These are phyloP conservation scores for Heliothis virescens DNA, from an alignment of 1,140 invertebrate genomes.

Conservation along the genomic window DNA sequence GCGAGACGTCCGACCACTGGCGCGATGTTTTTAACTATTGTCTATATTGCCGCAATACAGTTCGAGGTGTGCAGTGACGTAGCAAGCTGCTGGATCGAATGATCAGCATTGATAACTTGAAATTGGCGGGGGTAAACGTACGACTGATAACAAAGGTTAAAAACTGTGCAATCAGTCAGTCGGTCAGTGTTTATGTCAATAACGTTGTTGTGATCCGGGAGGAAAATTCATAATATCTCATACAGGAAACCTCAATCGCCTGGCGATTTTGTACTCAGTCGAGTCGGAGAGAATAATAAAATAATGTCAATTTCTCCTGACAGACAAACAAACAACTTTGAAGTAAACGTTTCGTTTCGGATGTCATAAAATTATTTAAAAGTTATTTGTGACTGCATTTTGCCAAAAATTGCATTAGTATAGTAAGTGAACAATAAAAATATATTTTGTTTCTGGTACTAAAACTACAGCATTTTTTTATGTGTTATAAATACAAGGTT, in stretches of 20 bases:
- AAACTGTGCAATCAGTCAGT: conserved; percentile 55
- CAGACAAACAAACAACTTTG: not conserved
- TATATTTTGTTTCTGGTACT: too few relatives aligned
- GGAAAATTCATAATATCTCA: conserved; percentile 28
- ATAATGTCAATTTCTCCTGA: not conserved
- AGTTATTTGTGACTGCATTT: too few relatives aligned
- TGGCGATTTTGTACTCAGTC: too few relatives aligned
- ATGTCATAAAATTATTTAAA: too few relatives aligned
- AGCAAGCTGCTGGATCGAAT: conserved; percentile 51
- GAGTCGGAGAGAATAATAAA: not conserved
- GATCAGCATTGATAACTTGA: conserved; percentile 42
- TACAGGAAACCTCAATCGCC: too few relatives aligned
- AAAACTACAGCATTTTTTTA: too few relatives aligned
- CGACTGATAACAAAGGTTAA: conserved; percentile 63
- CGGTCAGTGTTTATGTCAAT: conserved; percentile 54
- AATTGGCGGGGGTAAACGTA: conserved; percentile 55
- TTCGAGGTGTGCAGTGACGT: conserved; percentile 53
- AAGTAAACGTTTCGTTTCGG: not conserved
- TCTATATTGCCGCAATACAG: conserved; percentile 6
- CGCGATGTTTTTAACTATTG: conserved; percentile 27
- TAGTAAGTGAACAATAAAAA: too few relatives aligned
- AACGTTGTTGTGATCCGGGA: conserved; percentile 44
- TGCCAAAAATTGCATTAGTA: too few relatives aligned
- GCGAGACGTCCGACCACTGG: conserved; percentile 25
- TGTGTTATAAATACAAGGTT: too few relatives aligned